Evolutionary conservation across 1,140 invertebrate species (phyloP).

Genomic region (Babylonia areolata): DNA sequence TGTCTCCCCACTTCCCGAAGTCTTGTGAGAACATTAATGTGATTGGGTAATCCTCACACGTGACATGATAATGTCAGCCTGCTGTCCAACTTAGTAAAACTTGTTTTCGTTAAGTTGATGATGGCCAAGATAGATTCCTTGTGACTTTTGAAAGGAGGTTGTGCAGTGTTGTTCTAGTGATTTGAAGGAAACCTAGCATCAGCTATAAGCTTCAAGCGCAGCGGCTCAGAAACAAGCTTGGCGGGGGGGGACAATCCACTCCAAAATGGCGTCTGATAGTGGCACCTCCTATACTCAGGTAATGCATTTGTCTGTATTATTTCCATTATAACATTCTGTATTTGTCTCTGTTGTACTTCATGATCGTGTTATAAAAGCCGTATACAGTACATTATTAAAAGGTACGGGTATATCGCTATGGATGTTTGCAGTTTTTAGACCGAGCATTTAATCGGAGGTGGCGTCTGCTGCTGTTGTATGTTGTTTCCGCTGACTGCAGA

Average conservation of each 20-base stretch:
- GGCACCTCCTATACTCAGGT: constrained; percentile 67
- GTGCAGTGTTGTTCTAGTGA: not conserved
- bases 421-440: not conserved
- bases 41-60: constrained; percentile 36
- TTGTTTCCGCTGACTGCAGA: constrained; percentile 4
- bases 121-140: not conserved
- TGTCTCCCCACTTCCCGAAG: constrained; percentile 25
- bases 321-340: no score
- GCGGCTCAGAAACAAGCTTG: constrained; percentile 1
- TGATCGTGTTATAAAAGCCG: not conserved
- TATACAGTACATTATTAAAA: not conserved
- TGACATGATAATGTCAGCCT: constrained; percentile 44
- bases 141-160: not conserved
- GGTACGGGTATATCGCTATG: not conserved
- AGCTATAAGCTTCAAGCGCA: not conserved
- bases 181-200: not conserved
- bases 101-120: constrained; percentile 39
- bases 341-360: not conserved
- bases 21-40: constrained; percentile 39
- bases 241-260: constrained; percentile 40
- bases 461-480: not conserved
- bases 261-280: constrained; percentile 64
- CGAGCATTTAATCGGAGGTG: not conserved
- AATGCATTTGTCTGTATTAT: constrained; percentile 10
- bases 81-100: constrained; percentile 38